Evolutionary conservation across 2,113 vertebrate species (phyloP).

Genomic region (Camelus dromedarius): DNA sequence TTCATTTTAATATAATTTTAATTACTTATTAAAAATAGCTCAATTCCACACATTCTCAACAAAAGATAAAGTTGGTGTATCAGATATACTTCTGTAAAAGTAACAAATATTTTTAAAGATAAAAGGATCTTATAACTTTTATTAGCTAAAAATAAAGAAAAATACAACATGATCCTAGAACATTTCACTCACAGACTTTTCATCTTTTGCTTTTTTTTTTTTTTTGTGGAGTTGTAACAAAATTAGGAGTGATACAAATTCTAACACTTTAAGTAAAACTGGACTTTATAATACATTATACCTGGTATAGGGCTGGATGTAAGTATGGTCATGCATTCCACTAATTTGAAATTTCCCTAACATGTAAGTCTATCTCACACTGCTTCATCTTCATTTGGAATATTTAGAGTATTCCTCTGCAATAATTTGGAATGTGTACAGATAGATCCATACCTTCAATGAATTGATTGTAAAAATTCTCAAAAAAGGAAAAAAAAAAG

Average conservation of each 20-base stretch:
- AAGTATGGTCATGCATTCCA: background rate
- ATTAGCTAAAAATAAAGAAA: background rate
- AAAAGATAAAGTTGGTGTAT: background rate
- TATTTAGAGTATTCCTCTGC: background rate
- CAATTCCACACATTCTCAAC: background rate
- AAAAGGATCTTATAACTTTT: background rate
- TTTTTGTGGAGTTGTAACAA: background rate
- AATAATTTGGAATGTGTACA: constrained; percentile 42
- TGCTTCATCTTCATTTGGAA: constrained; percentile 18
- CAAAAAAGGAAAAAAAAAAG: background rate
- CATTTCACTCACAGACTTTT: background rate
- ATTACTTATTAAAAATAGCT: background rate
- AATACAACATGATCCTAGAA: background rate
- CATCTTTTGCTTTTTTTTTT: background rate
- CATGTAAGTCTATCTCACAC: background rate
- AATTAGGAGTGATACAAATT: background rate
- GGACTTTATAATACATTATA: background rate
- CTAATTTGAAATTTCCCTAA: background rate
- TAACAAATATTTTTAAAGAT: background rate
- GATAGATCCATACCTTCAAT: constrained; percentile 5
- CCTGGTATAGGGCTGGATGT: background rate
- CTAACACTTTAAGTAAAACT: constrained; percentile 8
- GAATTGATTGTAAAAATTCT: constrained; percentile 36
- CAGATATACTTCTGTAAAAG: background rate
- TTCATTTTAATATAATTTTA: background rate